phyloP scores from a whole-genome alignment of 2,113 vertebrate genomes.

The Erinaceus europaeus region DNA sequence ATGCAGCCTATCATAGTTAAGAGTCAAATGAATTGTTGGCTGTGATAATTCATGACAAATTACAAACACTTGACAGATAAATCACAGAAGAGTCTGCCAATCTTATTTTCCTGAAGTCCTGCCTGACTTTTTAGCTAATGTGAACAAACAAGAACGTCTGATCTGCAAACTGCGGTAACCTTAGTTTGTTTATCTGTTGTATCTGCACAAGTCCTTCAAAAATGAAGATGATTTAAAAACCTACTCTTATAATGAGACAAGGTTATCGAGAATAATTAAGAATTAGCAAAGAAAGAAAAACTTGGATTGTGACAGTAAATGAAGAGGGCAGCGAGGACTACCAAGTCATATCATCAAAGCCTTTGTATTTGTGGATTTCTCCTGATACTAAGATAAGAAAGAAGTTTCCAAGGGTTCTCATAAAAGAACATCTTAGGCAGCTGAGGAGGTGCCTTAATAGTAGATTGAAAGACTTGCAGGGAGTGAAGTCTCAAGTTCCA shows the following conservation, averaged over 20 bases:
- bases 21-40: neutral
- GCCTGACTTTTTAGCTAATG: neutral
- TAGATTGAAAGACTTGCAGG: too few relatives aligned
- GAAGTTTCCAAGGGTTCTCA: neutral
- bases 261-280: neutral
- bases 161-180: neutral
- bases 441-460: too few relatives aligned
- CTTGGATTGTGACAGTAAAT: neutral
- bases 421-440: neutral
- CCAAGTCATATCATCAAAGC: neutral
- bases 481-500: too few relatives aligned
- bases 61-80: neutral
- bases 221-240: constrained; percentile 19
- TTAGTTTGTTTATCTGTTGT: neutral
- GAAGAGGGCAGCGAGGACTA: neutral
- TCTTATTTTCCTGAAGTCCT: neutral
- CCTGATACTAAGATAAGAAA: neutral
- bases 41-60: neutral
- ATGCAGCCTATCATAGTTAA: neutral
- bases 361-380: neutral
- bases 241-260: neutral
- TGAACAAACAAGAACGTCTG: neutral
- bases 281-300: neutral
- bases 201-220: neutral
- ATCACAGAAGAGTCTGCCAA: neutral